Base-by-base conservation (phyloP, 2,113 vertebrate genomes). In the Chaetodon trifascialis region DNA sequence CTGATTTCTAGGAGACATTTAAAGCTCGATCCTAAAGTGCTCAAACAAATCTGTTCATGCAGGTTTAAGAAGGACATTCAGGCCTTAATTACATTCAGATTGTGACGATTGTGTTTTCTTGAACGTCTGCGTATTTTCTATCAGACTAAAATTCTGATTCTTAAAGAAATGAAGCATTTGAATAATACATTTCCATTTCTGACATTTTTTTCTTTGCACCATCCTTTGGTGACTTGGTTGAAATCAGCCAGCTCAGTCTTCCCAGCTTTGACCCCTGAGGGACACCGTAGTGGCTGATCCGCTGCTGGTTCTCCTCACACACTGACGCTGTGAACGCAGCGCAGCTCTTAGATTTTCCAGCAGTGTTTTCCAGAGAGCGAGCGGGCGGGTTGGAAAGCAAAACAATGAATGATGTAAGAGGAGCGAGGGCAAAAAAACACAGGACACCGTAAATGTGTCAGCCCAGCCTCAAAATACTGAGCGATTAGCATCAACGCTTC, bases 321-420 rank as follows among this genome's bases (percentile, higher is more conserved):
- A 19, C 21, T 16, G 23, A 21, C 52, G 9, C 5, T 42, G 25
- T 34, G 12, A 70, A 49, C 40, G 58, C n/a, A 25, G 19, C 0
- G 16, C 5, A 21, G 47, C 52, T 67, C 69, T 46, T 19, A 47
- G 46, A 62, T 70, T 82, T 82, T 91, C 68, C 88, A 70, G 34
- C 17, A 4, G 42, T 4, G 34, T 59, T 69, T 89, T 64, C 63
- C 56, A 40, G 75, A 47, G 76, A 83, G 56, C 19, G 56, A 52
- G 16, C 49, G 0, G 5, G 42, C 30, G 21, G 30, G 19, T 25
- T 82, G 86, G 86, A 83, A 90, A 86, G 55, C 59, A 84, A 88
- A 91, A 91, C 87, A 91, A 87, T 88, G 84, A 89, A 66, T 91
- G 88, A 93, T 90, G 86, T 88, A 85, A 91, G 82, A 77, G 75